Evolutionary conservation across 2,888 invertebrate species (phyloP), one percentile per base, ranked within the genome.

Genomic region (Eristalis intricaria): DNA sequence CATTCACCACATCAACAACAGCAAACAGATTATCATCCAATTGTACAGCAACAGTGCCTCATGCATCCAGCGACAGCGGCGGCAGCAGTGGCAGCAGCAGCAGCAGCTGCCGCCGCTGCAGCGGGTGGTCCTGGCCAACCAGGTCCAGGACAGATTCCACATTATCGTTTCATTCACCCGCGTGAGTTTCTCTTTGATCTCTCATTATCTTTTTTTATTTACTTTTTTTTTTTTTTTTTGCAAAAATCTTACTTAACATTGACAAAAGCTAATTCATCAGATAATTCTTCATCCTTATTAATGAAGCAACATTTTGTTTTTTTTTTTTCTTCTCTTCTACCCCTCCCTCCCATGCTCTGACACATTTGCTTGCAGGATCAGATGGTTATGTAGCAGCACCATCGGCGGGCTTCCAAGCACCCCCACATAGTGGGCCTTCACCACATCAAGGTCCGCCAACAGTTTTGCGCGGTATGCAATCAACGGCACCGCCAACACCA

Each of bases 381-480:
- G 90, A 91, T 91, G 92, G 90, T 92, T 92, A 91, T 91, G 92
- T 94, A 93, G 93, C 92, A 90, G 92, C 93, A 91, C 89, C 91
- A 84, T 88, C 90, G 89, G 89, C 89, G 90, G 91, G 91, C 90
- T 90, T 89, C 88, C 88, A 90, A 89, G 89, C 90, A 90, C 90
- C 91, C 90, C 90, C 90, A 88, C 91, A 90, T 89, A 90, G 90
- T 90, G 91, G 90, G 69, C 89, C 89, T 77, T 82, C 88, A 76
- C 90, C 89, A 82, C 90, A 89, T 83, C 90, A 92, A 89, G 91
- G 93, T 83, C 91, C 91, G 65, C 89, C 92, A 35, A 88, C 91
- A 64, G 89, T 90, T 77, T 68, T 90, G 89, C 90, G 90, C 88
- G 90, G 90, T 64, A 91, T 92, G 92, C 92, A 91, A 91, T 90